phyloP scores from a whole-genome alignment of 2,888 invertebrate genomes.

The Drosophila bunnanda region DNA sequence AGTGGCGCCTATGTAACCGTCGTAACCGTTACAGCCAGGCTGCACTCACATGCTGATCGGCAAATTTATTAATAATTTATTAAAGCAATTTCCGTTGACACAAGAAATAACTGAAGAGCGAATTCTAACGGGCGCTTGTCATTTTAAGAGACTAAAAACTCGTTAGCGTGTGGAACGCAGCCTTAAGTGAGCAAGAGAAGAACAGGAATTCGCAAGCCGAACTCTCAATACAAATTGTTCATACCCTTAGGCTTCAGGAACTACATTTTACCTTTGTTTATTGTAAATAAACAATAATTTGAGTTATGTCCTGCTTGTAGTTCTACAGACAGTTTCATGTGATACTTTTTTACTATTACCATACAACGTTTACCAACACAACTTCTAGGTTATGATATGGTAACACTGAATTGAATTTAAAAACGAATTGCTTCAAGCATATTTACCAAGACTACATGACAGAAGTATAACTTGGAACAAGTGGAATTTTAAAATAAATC shows the following conservation, averaged over 20 bases:
- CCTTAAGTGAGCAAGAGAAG: background rate
- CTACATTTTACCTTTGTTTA: background rate
- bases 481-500: too few relatives aligned
- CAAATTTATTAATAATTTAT: slow-evolving; percentile 74
- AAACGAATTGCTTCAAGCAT: too few relatives aligned
- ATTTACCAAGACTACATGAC: too few relatives aligned
- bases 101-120: slow-evolving; percentile 38
- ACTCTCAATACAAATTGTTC: background rate
- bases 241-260: background rate
- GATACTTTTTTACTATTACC: too few relatives aligned
- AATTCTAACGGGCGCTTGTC: slow-evolving; percentile 69
- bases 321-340: too few relatives aligned
- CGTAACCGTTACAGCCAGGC: slow-evolving; percentile 21
- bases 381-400: too few relatives aligned
- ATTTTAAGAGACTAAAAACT: slow-evolving; percentile 54
- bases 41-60: slow-evolving; percentile 62
- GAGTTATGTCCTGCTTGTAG: too few relatives aligned
- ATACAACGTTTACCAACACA: too few relatives aligned
- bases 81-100: slow-evolving; percentile 75
- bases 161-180: slow-evolving; percentile 53
- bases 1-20: slow-evolving; percentile 24
- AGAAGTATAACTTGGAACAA: too few relatives aligned
- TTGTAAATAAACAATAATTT: too few relatives aligned
- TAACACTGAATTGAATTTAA: too few relatives aligned
- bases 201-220: background rate